Conservation (phyloP, 2,888 invertebrate species). For the Trachelus troglodyta region DNA sequence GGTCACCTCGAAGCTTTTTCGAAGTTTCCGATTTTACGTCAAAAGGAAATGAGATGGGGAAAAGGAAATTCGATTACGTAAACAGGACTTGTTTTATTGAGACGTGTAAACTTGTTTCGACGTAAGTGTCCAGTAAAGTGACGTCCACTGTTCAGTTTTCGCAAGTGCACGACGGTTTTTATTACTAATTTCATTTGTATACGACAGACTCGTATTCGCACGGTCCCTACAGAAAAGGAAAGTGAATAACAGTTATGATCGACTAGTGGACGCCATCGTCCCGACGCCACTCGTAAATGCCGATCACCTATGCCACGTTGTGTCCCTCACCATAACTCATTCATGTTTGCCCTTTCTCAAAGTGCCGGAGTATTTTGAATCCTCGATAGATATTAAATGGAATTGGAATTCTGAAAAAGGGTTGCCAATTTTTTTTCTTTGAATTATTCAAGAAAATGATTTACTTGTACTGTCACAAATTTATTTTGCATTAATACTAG, state of each 20-base stretch:
- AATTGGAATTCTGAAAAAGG: too few species aligned
- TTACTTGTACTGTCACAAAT: neutral
- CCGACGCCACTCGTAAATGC: slow-evolving; percentile 9
- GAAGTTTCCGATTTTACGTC: neutral
- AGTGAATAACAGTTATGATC: slow-evolving; percentile 5
- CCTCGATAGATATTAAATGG: too few species aligned
- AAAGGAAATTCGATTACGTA: neutral
- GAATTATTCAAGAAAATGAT: neutral
- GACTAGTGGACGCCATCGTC: slow-evolving; percentile 2
- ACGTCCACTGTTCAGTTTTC: neutral
- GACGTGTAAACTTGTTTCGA: neutral
- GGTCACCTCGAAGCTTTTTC: neutral
- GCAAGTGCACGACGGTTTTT: neutral
- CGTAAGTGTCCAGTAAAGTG: neutral
- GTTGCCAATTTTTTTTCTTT: neutral
- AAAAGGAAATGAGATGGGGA: neutral
- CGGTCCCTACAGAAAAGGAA: neutral
- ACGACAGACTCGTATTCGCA: neutral
- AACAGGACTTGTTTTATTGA: neutral
- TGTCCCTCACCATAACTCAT: neutral
- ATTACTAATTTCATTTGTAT: neutral
- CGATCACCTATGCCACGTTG: neutral
- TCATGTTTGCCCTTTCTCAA: neutral
- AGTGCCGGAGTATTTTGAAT: neutral
- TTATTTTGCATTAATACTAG: neutral